Conservation (phyloP, 2,888 invertebrate species). For the Dinocampus coccinellae region DNA sequence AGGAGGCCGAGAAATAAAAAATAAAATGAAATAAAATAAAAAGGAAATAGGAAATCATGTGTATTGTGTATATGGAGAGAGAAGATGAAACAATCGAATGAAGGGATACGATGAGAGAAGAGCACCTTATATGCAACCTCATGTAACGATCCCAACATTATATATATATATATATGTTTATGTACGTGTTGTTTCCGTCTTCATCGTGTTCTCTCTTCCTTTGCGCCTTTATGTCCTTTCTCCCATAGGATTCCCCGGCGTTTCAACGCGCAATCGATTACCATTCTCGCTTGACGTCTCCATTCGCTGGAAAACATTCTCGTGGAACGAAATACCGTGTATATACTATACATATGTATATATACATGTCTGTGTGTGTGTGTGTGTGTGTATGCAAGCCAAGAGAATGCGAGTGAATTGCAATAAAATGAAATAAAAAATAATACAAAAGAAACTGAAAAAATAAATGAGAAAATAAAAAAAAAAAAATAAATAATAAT, state of each 20-base stretch:
- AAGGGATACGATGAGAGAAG: constrained; percentile 12
- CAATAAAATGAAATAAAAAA: background rate
- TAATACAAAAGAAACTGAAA: background rate
- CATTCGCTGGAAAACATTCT: constrained; percentile 46
- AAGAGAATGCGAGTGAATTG: constrained; percentile 22
- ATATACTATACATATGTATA: too few relatives aligned
- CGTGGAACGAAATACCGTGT: constrained; percentile 19
- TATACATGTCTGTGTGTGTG: too few relatives aligned
- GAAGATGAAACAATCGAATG: constrained; percentile 28
- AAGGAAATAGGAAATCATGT: too few relatives aligned
- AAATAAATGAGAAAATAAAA: background rate
- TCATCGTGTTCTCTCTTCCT: constrained; percentile 10
- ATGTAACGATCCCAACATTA: background rate
- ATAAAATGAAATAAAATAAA: too few relatives aligned
- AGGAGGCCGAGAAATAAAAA: constrained; percentile 3
- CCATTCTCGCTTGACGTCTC: constrained; percentile 46
- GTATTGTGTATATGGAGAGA: background rate
- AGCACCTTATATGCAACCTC: constrained; percentile 18
- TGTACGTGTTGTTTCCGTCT: constrained; percentile 14
- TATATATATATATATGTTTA: background rate
- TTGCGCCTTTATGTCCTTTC: constrained; percentile 24
- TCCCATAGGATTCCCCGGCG: constrained; percentile 41
- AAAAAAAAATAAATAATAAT: background rate
- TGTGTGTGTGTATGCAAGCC: too few relatives aligned
- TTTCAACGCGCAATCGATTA: constrained; percentile 44